Conservation (phyloP, 1,140 invertebrate genomes). For the Ladona fulva region DNA sequence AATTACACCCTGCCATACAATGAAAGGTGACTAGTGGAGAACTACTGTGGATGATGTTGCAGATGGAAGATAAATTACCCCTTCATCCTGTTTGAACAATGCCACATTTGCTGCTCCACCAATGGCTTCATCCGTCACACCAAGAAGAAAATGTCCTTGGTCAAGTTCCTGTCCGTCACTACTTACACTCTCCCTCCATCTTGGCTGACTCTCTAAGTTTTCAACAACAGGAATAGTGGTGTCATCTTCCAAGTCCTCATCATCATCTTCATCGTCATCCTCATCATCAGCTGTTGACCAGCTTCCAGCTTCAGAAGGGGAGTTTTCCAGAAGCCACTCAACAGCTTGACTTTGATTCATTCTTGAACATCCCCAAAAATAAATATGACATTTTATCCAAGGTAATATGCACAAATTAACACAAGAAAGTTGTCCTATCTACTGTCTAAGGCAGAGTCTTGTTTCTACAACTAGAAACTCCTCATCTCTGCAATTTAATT, state of each 20-base stretch:
- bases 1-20: too few relatives aligned
- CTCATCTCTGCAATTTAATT: too few relatives aligned
- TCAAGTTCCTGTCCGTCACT: neutral
- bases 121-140: slow-evolving; percentile 17
- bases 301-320: slow-evolving; percentile 18
- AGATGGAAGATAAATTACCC: slow-evolving; percentile 13
- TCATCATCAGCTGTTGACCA: slow-evolving; percentile 29
- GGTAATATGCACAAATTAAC: too few relatives aligned
- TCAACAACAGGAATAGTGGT: slow-evolving; percentile 23
- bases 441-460: too few relatives aligned
- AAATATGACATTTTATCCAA: too few relatives aligned
- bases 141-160: neutral
- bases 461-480: too few relatives aligned
- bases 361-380: slow-evolving; percentile 26
- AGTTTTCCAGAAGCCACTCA: slow-evolving; percentile 39
- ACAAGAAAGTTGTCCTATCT: too few relatives aligned
- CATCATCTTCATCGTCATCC: neutral
- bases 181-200: slow-evolving; percentile 24
- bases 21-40: neutral
- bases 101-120: slow-evolving; percentile 26
- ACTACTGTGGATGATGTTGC: slow-evolving; percentile 14
- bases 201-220: slow-evolving; percentile 21
- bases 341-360: slow-evolving; percentile 37
- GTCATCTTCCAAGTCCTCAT: slow-evolving; percentile 20
- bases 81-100: slow-evolving; percentile 17